These are phyloP conservation scores for Eumerus sabulonum DNA, from an alignment of 2,888 invertebrate genomes.

Conservation along the genomic window DNA sequence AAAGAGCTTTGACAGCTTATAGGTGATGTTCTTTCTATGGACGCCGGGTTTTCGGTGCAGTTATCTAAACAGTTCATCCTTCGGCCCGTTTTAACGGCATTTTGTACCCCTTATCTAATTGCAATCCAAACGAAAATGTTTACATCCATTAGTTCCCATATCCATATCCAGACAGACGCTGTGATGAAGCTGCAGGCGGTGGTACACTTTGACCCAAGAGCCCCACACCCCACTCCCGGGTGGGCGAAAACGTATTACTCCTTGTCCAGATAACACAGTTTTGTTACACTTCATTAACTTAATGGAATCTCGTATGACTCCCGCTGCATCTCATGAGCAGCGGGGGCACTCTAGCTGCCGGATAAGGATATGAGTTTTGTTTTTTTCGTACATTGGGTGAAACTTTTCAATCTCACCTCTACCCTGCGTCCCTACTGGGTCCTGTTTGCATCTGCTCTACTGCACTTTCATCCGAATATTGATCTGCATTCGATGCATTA, in stretches of 20 bases:
- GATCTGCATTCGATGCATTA: constrained; percentile 68
- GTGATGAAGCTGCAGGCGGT: too few relatives aligned
- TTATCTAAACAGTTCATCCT: too few relatives aligned
- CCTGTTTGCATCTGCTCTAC: background rate
- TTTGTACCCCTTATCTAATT: too few relatives aligned
- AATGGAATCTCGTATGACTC: constrained; percentile 65
- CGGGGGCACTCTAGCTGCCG: background rate
- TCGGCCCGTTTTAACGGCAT: too few relatives aligned
- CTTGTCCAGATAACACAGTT: constrained; percentile 59
- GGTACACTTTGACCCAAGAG: constrained; percentile 37
- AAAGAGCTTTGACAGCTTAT: too few relatives aligned
- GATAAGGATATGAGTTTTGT: constrained; percentile 15
- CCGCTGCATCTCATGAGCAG: constrained; percentile 37
- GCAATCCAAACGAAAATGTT: too few relatives aligned
- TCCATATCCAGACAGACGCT: too few relatives aligned
- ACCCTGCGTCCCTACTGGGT: too few relatives aligned
- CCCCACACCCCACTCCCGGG: background rate
- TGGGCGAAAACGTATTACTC: constrained; percentile 33
- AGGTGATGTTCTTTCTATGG: too few relatives aligned
- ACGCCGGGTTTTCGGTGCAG: too few relatives aligned
- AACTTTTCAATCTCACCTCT: constrained; percentile 64
- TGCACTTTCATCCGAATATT: constrained; percentile 53
- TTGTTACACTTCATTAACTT: constrained; percentile 67
- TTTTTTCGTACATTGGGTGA: constrained; percentile 47
- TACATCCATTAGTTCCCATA: too few relatives aligned